Percentiles rank a stretch among this genome's conserved stretches.
These are phyloP conservation scores for Seira sanloemensis DNA, from an alignment of 2,888 invertebrate species.

Conservation along the genomic window DNA sequence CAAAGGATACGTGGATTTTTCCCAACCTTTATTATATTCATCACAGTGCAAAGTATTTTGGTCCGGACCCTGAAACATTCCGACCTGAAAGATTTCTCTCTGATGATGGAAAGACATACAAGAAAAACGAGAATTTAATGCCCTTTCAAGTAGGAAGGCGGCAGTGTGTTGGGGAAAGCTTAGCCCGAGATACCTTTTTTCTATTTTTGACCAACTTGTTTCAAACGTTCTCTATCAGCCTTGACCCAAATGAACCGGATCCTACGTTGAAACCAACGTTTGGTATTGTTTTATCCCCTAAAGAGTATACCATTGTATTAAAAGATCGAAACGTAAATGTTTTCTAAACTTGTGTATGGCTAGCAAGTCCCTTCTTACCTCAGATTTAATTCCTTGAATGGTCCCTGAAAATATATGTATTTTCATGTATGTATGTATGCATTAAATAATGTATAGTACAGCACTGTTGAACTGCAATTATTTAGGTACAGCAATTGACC, in stretches of 20 bases:
- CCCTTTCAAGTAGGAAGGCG: slow-evolving; percentile 66
- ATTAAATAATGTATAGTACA: too few relatives aligned
- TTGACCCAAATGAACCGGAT: slow-evolving; percentile 58
- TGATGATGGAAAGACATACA: slow-evolving; percentile 51
- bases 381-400: too few relatives aligned
- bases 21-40: slow-evolving; percentile 64
- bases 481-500: too few relatives aligned
- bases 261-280: slow-evolving; percentile 35
- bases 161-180: slow-evolving; percentile 52
- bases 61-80: slow-evolving; percentile 65
- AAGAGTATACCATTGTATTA: slow-evolving; percentile 36
- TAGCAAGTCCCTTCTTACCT: too few relatives aligned
- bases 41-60: slow-evolving; percentile 67
- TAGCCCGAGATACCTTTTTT: slow-evolving; percentile 68
- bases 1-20: slow-evolving; percentile 67
- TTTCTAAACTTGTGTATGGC: too few relatives aligned
- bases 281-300: slow-evolving; percentile 38
- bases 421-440: too few relatives aligned
- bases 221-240: slow-evolving; percentile 62
- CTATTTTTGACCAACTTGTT: slow-evolving; percentile 67
- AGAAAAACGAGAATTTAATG: slow-evolving; percentile 67
- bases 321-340: slow-evolving; percentile 12
- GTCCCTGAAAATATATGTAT: too few relatives aligned
- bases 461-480: too few relatives aligned
- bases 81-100: slow-evolving; percentile 70